phyloP scores from a whole-genome alignment of 2,113 vertebrate genomes.

The Piliocolobus tephrosceles region DNA sequence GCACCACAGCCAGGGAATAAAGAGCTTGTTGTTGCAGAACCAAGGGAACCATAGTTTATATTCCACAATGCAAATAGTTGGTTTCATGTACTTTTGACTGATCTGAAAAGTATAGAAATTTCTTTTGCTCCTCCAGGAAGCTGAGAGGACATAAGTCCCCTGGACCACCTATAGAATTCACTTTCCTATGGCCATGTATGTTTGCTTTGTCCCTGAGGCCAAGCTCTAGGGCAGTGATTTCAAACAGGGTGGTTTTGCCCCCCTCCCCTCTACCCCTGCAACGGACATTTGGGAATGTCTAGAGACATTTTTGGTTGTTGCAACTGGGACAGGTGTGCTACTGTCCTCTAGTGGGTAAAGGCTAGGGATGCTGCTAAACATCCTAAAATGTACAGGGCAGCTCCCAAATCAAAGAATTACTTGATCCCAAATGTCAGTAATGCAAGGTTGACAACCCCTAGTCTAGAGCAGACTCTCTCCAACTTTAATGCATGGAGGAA shows the following conservation, averaged over 20 bases:
- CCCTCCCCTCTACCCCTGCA: no score
- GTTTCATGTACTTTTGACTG: not conserved
- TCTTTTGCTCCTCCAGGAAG: not conserved
- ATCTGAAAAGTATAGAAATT: not conserved
- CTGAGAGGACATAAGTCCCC: not conserved
- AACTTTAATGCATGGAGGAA: not conserved
- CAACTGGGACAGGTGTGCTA: not conserved
- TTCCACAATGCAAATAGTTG: not conserved
- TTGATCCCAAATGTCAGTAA: not conserved
- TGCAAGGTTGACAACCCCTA: not conserved
- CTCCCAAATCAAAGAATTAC: not conserved
- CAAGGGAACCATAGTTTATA: not conserved
- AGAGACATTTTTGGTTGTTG: not conserved
- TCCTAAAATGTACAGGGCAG: not conserved
- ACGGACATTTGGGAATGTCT: not conserved
- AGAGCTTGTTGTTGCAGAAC: not conserved
- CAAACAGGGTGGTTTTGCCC: not conserved
- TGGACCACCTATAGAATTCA: rapidly evolving
- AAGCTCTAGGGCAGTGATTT: not conserved
- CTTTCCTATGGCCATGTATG: not conserved
- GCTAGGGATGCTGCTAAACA: not conserved
- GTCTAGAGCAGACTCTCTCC: not conserved
- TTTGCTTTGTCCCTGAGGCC: not conserved
- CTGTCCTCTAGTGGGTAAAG: not conserved
- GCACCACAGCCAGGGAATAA: not conserved